Evolutionary conservation across 2,888 invertebrate genomes (phyloP).

Genomic region (Drosophila crucigera): DNA sequence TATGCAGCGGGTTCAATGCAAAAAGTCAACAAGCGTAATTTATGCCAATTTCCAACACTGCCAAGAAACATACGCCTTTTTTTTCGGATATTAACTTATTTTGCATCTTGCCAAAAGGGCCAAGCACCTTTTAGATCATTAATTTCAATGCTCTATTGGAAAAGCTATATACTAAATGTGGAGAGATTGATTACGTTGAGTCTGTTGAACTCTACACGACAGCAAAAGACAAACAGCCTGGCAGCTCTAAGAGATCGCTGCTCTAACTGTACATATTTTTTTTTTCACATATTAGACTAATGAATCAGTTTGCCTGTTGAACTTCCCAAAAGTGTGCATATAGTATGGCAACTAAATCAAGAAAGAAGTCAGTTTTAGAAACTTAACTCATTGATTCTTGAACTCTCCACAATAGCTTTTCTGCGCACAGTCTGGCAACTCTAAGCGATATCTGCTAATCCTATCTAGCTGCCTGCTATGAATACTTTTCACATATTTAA

Average conservation of each 20-base stretch:
- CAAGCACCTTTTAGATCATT: background rate
- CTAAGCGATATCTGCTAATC: background rate
- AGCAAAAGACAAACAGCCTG: too few relatives aligned
- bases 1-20: constrained; percentile 76
- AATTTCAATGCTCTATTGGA: background rate
- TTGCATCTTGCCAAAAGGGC: constrained; percentile 7
- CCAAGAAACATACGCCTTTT: constrained; percentile 27
- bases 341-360: too few relatives aligned
- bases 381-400: too few relatives aligned
- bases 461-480: background rate
- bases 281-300: background rate
- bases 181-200: background rate
- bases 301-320: background rate
- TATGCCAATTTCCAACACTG: constrained; percentile 53
- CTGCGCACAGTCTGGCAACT: background rate
- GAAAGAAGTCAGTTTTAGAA: too few relatives aligned
- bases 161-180: background rate
- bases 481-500: background rate
- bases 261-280: background rate
- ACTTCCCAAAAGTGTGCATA: too few relatives aligned
- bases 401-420: background rate
- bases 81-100: constrained; percentile 64
- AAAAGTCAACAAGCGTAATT: constrained; percentile 78
- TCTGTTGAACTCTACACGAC: background rate
- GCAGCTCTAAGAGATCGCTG: background rate